Evolutionary conservation across 1,140 invertebrate genomes (phyloP), one percentile per base, ranked within the genome.

Genomic region (Heliconius nattereri): DNA sequence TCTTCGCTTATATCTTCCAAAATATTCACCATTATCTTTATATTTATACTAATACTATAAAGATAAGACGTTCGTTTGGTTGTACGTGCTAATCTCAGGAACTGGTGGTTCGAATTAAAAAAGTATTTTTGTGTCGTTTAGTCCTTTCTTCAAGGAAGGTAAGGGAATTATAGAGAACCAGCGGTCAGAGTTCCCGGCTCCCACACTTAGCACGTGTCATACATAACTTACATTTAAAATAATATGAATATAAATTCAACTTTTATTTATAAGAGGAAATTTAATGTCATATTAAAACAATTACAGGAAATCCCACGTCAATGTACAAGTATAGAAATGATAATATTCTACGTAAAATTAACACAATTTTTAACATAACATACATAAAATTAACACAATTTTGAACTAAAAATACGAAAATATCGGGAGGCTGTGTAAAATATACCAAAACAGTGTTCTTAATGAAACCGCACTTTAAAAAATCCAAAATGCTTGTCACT

Each of bases 1-100:
- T 78, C 74, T 7, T 91, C 90, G 66, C 78, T 87, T 71, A 92
- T 85, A 20, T 29, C 26, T 23, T 89, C 86, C 19, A 78, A 77
- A 49, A 87, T 70, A 60, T 87, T 86, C 32, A 89, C 87, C 86
- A 76, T 76, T 45, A 45, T 26, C 40, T 45, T 45, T 45, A 45
- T 45, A 45, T 45, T 45, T 45, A 16, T 45, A 45, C 13, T 16
- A 45, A 45, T 45, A 45, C 40, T 45, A 45, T 45, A 45, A 45
- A 16, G 13, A 16, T 3, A 13, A 45, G 5, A 16, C 13, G 13
- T 45, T 45, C 40, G 3, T 45, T 16, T 45, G 40, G 1, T 6
- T 45, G 40, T 5, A 13, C 13, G 40, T 16, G 3, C 13, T 45
- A 45, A 45, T 45, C 13, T 45, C 13, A 45, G 40, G 3, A 45